Base-by-base conservation (phyloP, 2,888 invertebrate genomes). In the Lasioglossum pauxillum region DNA sequence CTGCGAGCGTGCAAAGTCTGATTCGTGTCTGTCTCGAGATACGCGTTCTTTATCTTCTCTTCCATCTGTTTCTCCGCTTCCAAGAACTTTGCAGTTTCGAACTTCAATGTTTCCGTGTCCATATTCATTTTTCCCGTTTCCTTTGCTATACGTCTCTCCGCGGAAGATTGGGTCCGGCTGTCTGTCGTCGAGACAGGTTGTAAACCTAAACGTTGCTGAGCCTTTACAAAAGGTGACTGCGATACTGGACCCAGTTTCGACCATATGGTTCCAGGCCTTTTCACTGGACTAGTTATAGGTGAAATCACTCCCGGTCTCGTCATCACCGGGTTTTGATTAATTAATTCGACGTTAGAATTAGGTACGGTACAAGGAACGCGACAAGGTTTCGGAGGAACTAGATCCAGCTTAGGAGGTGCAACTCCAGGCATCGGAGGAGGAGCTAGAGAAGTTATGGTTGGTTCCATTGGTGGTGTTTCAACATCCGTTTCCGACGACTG, bases 381-480 rank as follows among this genome's bases (percentile, higher is more conserved):
- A 67, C 95, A 95, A 7, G 95, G 95, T 84, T 95, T 95, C 2
- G 95, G 95, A 0, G 95, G 95, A 14, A 95, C 95, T 2, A 95
- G 72, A 83, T 95, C 95, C 41, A 95, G 85, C 74, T 95, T 95
- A 5, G 95, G 95, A 19, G 95, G 95, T 5, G 93, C 53, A 7
- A 88, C 88, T 27, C 95, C 95, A 2, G 95, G 95, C 72, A 89
- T 94, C 0, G 95, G 95, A 1, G 95, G 95, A 44, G 94, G 95
- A 31, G 79, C 83, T 2, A 95, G 84, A 82, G 92, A 93, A 16
- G 92, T 93, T 78, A 95, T 93, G 7, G 80, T 41, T 10, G 93
- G 92, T 35, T 93, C 93, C 1, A 86, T 78, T 0, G 85, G 83
- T 2, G 82, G 72, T 5, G 83, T 60, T 44, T 92, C 92, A 0